Evolutionary conservation across 2,888 invertebrate genomes (phyloP), one percentile per base, ranked within the genome.

Genomic region (Sinotaia quadrata): DNA sequence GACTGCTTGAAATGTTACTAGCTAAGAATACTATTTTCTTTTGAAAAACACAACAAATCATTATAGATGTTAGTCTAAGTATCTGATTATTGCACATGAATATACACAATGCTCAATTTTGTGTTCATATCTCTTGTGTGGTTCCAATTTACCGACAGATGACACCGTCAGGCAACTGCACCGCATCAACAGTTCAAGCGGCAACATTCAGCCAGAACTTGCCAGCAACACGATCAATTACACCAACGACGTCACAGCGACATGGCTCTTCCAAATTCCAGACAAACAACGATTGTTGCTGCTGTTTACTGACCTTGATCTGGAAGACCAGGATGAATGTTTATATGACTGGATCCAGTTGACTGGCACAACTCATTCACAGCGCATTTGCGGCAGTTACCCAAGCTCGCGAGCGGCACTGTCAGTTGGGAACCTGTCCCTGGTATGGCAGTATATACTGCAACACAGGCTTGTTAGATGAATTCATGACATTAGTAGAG

Each of bases 261-360:
- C 21, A 0, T 75, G 69, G 49, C 29, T 60, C 4, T 60, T 80
- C 27, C 24, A n/a, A 15, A 67, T 74, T 24, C 37, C 66, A 1
- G 10, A 10, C 0, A 67, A 56, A 2, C 47, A 71, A 12, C 68
- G 74, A 24, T 66, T 78, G 21, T 61, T 76, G 18, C 12, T 80
- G 15, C 56, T 67, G 21, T 8, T 80, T 7, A 8, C 31, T 1
- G n/a, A 37, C 10, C 31, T 73, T 18, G 75, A 75, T 31, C 37
- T 79, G 12, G 80, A 79, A 68, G 68, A 51, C 47, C 77, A 79
- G 62, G 60, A 70, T 10, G n/a, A 75, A 8, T 80, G 80, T 54
- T 62, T 76, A 12, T 80, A 79, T 61, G 80, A 80, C 69, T 72
- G 44, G 21, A 18, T 79, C 10, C n/a, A 49, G 24, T 54, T 78